phyloP scores from a whole-genome alignment of 2,888 invertebrate genomes.

The Calephelis perditalis region DNA sequence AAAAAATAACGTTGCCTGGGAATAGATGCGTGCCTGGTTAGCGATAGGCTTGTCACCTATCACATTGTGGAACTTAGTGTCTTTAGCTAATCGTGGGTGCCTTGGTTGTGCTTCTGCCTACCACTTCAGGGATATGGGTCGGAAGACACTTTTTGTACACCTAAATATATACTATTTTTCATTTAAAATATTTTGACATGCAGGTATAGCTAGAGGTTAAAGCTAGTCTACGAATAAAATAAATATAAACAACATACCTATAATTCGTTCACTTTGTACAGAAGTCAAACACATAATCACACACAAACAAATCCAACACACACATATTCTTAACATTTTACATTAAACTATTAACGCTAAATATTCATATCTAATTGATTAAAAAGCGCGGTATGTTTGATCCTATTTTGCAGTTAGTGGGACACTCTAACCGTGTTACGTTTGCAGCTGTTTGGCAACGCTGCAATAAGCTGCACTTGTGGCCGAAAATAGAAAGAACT shows the following conservation, averaged over 20 bases:
- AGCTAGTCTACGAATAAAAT: neutral
- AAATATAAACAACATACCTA: neutral
- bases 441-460: conserved; percentile 32
- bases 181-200: too few species aligned
- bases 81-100: too few species aligned
- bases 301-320: neutral
- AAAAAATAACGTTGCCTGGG: too few species aligned
- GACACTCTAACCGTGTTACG: conserved; percentile 39
- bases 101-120: too few species aligned
- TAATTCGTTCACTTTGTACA: neutral
- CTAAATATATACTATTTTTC: too few species aligned
- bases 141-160: too few species aligned
- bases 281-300: neutral
- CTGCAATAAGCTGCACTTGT: conserved; percentile 23
- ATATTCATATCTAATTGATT: conserved; percentile 9
- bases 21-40: too few species aligned
- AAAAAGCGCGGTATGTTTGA: conserved; percentile 17
- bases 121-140: too few species aligned
- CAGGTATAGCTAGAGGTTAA: too few species aligned
- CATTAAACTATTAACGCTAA: neutral
- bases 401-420: conserved; percentile 34
- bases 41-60: too few species aligned
- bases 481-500: conserved; percentile 39
- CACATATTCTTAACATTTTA: neutral
- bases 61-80: too few species aligned